Conservation (phyloP, 2,888 invertebrate species). For the Drosophila kokeensis region DNA sequence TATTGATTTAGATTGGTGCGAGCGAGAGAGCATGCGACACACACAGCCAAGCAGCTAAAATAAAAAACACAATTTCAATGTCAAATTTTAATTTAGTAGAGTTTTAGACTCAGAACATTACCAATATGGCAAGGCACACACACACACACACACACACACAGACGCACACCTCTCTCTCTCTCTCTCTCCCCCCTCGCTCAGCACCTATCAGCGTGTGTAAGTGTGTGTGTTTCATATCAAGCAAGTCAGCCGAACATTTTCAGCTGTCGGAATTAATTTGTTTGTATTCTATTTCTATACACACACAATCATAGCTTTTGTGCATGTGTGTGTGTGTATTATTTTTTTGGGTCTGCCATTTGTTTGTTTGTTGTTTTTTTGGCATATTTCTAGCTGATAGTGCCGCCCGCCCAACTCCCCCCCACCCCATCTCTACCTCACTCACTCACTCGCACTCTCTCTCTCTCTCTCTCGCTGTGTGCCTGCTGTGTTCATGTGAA, state of each 20-base stretch:
- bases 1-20: conserved; percentile 63
- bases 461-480: background rate
- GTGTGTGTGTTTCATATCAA: conserved; percentile 54
- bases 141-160: conserved; percentile 3
- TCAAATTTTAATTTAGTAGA: conserved; percentile 79
- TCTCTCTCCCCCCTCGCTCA: conserved; percentile 15
- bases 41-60: conserved; percentile 1
- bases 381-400: conserved; percentile 77
- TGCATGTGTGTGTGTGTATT: conserved; percentile 29
- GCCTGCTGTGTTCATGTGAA: conserved; percentile 55
- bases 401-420: conserved; percentile 34
- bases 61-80: conserved; percentile 72
- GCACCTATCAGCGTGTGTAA: conserved; percentile 1
- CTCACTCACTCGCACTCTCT: background rate
- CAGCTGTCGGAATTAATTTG: conserved; percentile 67
- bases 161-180: background rate
- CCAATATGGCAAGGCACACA: conserved; percentile 65
- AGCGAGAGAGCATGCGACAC: conserved; percentile 39
- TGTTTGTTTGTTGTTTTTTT: conserved; percentile 65
- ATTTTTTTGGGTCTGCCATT: conserved; percentile 52
- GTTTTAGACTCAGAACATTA: conserved; percentile 76
- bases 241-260: conserved; percentile 50
- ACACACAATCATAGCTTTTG: conserved; percentile 14
- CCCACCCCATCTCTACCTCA: conserved; percentile 2
- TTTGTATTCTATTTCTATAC: conserved; percentile 43